Conservation (phyloP, 2,113 vertebrate species). For the Channa argus region DNA sequence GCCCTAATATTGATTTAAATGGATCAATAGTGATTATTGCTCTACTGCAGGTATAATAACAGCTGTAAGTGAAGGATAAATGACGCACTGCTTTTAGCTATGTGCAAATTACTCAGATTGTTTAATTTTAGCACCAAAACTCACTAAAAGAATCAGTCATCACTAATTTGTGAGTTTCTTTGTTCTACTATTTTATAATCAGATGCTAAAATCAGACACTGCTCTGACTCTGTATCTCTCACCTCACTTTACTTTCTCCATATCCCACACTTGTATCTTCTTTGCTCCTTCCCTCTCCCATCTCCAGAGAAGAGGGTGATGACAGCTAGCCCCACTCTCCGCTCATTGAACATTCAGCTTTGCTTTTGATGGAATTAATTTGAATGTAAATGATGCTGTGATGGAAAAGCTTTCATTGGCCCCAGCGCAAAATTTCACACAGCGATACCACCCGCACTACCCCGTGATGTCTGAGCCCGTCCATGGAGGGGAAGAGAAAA, state of each 20-base stretch:
- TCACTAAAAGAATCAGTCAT: conserved; percentile 8
- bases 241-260: conserved; percentile 22
- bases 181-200: conserved; percentile 25
- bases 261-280: conserved; percentile 12
- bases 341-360: conserved; percentile 70
- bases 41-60: conserved; percentile 36
- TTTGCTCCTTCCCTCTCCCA: neutral
- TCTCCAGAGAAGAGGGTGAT: conserved; percentile 42
- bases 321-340: conserved; percentile 55
- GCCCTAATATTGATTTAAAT: conserved; percentile 55
- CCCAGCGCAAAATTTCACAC: conserved; percentile 20
- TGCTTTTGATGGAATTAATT: conserved; percentile 80
- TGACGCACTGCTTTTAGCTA: conserved; percentile 9
- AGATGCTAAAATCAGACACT: conserved; percentile 16
- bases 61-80: conserved; percentile 32
- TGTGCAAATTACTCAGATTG: conserved; percentile 4
- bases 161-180: conserved; percentile 4
- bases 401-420: conserved; percentile 65
- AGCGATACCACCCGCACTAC: conserved; percentile 8
- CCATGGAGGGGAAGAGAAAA: conserved; percentile 17
- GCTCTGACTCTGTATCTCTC: conserved; percentile 12
- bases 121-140: conserved; percentile 20
- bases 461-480: conserved; percentile 33
- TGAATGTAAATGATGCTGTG: conserved; percentile 75
- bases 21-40: conserved; percentile 72